Conservation (phyloP, 1,140 invertebrate genomes). For the Drosophila ananassae region DNA sequence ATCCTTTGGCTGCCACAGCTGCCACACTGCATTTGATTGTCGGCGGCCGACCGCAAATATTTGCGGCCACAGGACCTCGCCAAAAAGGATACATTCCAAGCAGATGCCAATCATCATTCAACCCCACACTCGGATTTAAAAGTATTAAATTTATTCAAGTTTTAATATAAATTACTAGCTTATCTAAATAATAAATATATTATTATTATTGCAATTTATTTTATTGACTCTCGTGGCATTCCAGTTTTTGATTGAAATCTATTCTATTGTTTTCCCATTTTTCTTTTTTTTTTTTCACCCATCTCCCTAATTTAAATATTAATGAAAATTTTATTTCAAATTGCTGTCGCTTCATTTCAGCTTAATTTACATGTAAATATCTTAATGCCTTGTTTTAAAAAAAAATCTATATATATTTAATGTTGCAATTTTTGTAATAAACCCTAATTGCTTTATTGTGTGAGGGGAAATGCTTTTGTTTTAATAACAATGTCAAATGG, state of each 20-base stretch:
- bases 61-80: slow-evolving; percentile 14
- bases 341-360: neutral
- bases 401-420: neutral
- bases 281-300: neutral
- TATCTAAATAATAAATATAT: no score
- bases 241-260: neutral
- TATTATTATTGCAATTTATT: no score
- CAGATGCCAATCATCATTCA: slow-evolving; percentile 14
- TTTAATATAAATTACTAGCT: neutral
- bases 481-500: neutral
- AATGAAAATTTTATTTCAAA: neutral
- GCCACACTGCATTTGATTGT: slow-evolving; percentile 34
- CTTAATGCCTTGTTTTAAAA: no score
- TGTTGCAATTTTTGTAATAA: neutral
- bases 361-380: neutral
- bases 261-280: neutral
- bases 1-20: slow-evolving; percentile 17
- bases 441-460: neutral
- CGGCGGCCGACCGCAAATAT: slow-evolving; percentile 34
- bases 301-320: neutral
- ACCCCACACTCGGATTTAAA: neutral
- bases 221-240: no score
- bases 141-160: neutral
- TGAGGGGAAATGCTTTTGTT: neutral
- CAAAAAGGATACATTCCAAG: slow-evolving; percentile 9